A percentile compares a stretch with the other conserved stretches of the same genome.
These are phyloP conservation scores for Oncorhynchus kisutch DNA, from an alignment of 2,113 vertebrate genomes.

Conservation along the genomic window DNA sequence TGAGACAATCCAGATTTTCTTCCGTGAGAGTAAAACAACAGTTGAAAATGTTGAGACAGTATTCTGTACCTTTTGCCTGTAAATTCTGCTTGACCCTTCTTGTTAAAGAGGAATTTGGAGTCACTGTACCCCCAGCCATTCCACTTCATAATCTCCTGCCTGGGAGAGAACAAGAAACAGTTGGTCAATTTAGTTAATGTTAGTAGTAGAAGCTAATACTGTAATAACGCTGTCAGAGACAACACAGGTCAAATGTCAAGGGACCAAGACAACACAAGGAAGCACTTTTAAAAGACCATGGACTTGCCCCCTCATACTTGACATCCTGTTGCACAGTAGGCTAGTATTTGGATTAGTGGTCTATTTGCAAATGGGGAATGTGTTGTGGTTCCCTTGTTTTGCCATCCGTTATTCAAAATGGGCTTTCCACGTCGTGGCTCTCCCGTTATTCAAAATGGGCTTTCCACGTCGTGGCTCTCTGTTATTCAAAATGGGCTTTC, in stretches of 20 bases:
- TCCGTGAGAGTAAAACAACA: background rate
- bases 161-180: slow-evolving; percentile 54
- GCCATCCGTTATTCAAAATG: background rate
- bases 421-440: background rate
- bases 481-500: no score
- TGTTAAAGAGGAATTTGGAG: slow-evolving; percentile 92
- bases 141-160: slow-evolving; percentile 98
- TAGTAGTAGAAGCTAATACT: background rate
- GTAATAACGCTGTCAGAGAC: background rate
- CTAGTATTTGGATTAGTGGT: background rate
- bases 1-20: background rate
- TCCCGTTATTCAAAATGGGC: no score
- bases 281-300: background rate
- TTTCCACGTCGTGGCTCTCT: no score
- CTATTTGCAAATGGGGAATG: background rate
- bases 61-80: slow-evolving; percentile 89
- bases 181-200: background rate
- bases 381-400: slow-evolving; percentile 7
- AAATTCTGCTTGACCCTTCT: slow-evolving; percentile 95
- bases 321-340: background rate
- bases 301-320: background rate
- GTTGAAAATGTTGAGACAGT: background rate
- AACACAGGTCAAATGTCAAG: no score
- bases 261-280: background rate
- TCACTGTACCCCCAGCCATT: slow-evolving; percentile 99